phyloP scores from a whole-genome alignment of 2,888 invertebrate genomes.

The Melangyna quadrimaculata region DNA sequence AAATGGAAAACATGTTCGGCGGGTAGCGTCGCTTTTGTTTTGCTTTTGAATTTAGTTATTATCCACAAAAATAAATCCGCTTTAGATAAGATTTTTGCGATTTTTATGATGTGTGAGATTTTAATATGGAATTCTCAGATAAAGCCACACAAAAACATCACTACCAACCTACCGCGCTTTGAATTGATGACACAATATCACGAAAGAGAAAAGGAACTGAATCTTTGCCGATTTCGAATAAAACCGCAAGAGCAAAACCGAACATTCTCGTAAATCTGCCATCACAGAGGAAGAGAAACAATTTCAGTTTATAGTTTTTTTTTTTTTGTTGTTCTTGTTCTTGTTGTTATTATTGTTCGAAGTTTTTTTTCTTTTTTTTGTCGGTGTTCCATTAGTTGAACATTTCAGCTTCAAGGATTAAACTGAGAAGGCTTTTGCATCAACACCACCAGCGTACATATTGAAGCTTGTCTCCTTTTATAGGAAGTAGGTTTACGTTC shows the following conservation, averaged over 20 bases:
- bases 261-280: background rate
- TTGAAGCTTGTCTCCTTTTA: conserved; percentile 8
- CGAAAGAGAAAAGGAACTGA: background rate
- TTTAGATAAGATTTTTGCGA: conserved; percentile 16
- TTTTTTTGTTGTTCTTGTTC: background rate
- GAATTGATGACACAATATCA: conserved; percentile 23
- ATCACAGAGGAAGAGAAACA: background rate
- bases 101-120: conserved; percentile 69
- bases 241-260: conserved; percentile 34
- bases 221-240: background rate
- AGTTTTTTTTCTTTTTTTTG: background rate
- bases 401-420: conserved; percentile 62
- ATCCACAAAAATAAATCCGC: conserved; percentile 34
- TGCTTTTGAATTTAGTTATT: conserved; percentile 5
- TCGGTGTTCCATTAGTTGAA: conserved; percentile 47
- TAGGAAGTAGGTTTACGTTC: background rate
- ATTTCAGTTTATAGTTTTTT: conserved; percentile 18
- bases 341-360: background rate
- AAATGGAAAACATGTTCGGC: conserved; percentile 55
- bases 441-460: background rate
- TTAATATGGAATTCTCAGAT: conserved; percentile 49
- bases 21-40: background rate
- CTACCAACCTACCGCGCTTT: background rate
- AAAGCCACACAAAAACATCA: conserved; percentile 15
- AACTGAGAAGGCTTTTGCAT: conserved; percentile 44